Conservation (phyloP, 2,888 invertebrate species). For the Pyrrhia umbra region DNA sequence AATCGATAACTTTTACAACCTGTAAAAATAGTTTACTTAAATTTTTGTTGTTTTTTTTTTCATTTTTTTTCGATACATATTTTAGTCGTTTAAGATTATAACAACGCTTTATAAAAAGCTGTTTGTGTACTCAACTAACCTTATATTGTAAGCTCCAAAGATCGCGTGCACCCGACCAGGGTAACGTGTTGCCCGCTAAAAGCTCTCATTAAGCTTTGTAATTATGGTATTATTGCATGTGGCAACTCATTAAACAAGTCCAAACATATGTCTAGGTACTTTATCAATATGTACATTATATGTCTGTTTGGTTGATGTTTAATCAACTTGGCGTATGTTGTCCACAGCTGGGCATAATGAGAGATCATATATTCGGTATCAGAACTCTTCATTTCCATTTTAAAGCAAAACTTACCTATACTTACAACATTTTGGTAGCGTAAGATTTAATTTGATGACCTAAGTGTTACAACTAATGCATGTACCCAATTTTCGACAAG, state of each 20-base stretch:
- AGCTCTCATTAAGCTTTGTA: constrained; percentile 61
- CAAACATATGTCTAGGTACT: constrained; percentile 29
- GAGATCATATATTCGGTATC: neutral
- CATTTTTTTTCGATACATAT: too few relatives aligned
- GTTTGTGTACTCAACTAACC: constrained; percentile 29
- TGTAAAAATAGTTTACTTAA: too few relatives aligned
- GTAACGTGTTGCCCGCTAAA: constrained; percentile 51
- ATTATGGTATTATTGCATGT: constrained; percentile 56
- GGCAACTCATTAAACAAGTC: constrained; percentile 46
- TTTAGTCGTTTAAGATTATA: too few relatives aligned
- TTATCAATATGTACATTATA: constrained; percentile 30
- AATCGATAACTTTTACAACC: too few relatives aligned
- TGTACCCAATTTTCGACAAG: too few relatives aligned
- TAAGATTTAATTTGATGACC: too few relatives aligned
- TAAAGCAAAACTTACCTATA: neutral
- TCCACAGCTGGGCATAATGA: constrained; percentile 1
- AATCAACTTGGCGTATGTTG: neutral
- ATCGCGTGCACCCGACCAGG: constrained; percentile 56
- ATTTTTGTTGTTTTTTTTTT: too few relatives aligned
- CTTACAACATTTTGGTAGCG: neutral
- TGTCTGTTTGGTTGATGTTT: constrained; percentile 11
- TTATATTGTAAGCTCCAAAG: constrained; percentile 31
- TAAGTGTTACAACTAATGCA: too few relatives aligned
- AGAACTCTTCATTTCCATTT: neutral
- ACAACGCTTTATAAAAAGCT: neutral